Evolutionary conservation across 2,888 invertebrate species (phyloP).

Genomic region (Baccha elongata): DNA sequence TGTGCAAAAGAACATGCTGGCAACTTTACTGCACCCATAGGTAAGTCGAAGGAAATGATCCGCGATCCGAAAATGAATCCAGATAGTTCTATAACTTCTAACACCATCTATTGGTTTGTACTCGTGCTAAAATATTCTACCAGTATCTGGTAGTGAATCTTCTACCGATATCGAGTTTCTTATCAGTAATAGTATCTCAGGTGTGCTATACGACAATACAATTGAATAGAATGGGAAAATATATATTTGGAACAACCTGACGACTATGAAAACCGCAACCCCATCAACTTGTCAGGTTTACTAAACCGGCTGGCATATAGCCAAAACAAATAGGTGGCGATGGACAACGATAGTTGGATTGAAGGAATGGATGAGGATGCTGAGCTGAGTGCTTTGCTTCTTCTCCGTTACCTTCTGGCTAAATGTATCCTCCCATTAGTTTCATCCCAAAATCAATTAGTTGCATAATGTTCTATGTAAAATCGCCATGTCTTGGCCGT

Average conservation of each 20-base stretch:
- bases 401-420: conserved; percentile 43
- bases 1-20: neutral
- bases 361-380: neutral
- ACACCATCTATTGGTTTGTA: conserved; percentile 9
- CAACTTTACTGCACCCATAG: conserved; percentile 21
- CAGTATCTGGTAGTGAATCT: conserved; percentile 32
- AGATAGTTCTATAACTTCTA: neutral
- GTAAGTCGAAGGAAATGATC: conserved; percentile 1
- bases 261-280: conserved; percentile 18
- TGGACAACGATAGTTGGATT: conserved; percentile 5
- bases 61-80: conserved; percentile 15
- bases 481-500: conserved; percentile 11
- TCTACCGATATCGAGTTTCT: conserved; percentile 44
- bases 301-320: conserved; percentile 47
- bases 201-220: conserved; percentile 22
- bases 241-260: neutral
- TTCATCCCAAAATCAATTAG: conserved; percentile 72
- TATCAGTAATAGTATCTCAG: conserved; percentile 49
- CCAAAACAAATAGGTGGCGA: neutral
- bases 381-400: conserved; percentile 11
- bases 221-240: conserved; percentile 16
- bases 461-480: conserved; percentile 60
- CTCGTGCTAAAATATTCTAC: conserved; percentile 12
- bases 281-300: conserved; percentile 39
- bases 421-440: conserved; percentile 64